Base-by-base conservation (phyloP, 2,888 invertebrate species). In the Biston stratarius region DNA sequence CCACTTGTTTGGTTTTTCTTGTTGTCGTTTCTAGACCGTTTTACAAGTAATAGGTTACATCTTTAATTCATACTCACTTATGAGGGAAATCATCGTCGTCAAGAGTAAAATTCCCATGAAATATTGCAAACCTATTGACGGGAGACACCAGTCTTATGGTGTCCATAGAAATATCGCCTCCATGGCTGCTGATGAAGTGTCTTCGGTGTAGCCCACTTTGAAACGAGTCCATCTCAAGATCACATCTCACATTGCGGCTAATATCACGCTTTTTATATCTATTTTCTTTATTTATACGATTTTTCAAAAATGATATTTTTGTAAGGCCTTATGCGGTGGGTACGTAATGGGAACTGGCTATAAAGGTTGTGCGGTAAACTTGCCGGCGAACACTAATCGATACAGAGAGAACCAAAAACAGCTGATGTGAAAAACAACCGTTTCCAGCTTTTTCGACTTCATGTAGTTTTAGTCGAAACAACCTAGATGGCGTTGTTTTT, bases 321-420 rank as follows among this genome's bases (percentile, higher is more conserved):
- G 67, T 65, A 64, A 53, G 47, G 34, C 11, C 36, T 77, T 69
- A 67, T 70, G 62, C 61, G 69, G 77, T 69, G 51, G 53, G 69
- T 76, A 64, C 60, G 60, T 74, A 72, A 76, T 75, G 77, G 81
- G 79, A n/a, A 53, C 70, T 78, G 48, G 83, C 56, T 78, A 71
- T 79, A 77, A 74, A 77, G 77, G 55, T 79, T 84, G 79, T 87
- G 87, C 85, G 84, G 89, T 85, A 84, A 87, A 89, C 82, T 86
- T 84, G 80, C 71, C 83, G 82, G 85, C 82, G 82, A 84, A 81
- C 69, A 67, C 59, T 87, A 90, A 92, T 92, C 92, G 81, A 92
- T 92, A 86, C 24, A 8, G 48, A 1, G 9, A 33, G 33, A 36
- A 69, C 6, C 49, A 48, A 58, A 75, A 90, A 88, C 91, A 91